These are phyloP conservation scores for Sialis lutaria DNA, from an alignment of 2,888 invertebrate genomes.

Conservation along the genomic window DNA sequence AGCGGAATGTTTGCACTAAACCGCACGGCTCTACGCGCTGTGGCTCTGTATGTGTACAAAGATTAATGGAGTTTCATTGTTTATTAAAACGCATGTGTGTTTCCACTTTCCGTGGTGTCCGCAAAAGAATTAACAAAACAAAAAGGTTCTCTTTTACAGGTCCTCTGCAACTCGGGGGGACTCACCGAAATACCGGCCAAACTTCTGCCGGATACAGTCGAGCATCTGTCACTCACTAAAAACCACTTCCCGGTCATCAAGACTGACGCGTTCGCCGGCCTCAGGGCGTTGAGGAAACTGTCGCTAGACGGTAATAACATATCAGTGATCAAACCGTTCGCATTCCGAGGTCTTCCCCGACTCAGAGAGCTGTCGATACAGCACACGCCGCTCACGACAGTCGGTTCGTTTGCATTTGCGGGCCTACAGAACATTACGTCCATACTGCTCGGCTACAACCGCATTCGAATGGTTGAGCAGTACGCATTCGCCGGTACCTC, in stretches of 20 bases:
- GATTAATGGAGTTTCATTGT: too few relatives aligned
- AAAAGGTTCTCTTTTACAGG: conserved; percentile 30
- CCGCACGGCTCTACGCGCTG: too few relatives aligned
- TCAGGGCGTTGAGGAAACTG: conserved; percentile 63
- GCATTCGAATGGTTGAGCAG: conserved; percentile 36
- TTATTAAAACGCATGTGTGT: too few relatives aligned
- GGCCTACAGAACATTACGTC: conserved; percentile 65
- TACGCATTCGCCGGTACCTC: conserved; percentile 79
- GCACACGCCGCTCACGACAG: conserved; percentile 63
- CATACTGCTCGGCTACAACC: conserved; percentile 41
- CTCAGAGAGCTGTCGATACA: conserved; percentile 70
- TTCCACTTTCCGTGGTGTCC: too few relatives aligned
- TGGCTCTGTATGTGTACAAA: too few relatives aligned
- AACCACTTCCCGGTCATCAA: conserved; percentile 69
- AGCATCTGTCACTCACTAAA: conserved; percentile 70
- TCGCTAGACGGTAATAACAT: conserved; percentile 79
- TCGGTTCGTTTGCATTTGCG: conserved; percentile 72
- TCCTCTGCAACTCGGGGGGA: conserved; percentile 74
- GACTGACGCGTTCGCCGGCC: conserved; percentile 67
- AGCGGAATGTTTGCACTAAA: too few relatives aligned
- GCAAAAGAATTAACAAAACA: too few relatives aligned
- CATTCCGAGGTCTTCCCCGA: conserved; percentile 66
- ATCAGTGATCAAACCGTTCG: conserved; percentile 63
- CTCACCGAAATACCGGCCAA: conserved; percentile 61
- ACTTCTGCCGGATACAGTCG: conserved; percentile 57